Evolutionary conservation across 1,140 invertebrate species (phyloP).

Genomic region (Marisa cornuarietis): DNA sequence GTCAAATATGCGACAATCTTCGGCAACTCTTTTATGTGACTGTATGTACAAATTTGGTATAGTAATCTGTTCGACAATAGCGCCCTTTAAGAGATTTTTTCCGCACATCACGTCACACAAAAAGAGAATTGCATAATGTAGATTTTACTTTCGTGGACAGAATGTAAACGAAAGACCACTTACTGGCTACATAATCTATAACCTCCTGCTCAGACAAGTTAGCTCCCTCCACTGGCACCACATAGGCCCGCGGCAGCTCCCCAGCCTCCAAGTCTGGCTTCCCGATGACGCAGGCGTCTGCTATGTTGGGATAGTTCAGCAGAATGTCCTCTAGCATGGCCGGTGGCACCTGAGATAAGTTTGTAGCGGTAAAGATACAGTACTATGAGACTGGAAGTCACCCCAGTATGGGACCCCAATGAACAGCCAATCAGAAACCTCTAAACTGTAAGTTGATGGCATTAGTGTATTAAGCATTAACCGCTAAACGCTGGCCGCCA

Average conservation of each 20-base stretch:
- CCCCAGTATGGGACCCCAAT: no score
- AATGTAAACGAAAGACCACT: constrained; percentile 1
- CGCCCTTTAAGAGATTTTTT: neutral
- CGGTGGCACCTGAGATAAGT: constrained; percentile 33
- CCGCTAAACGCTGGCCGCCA: no score
- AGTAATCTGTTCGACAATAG: neutral
- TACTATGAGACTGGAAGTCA: no score
- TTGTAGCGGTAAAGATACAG: neutral
- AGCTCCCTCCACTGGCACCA: constrained; percentile 24
- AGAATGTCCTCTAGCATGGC: constrained; percentile 37
- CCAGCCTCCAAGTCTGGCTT: constrained; percentile 33
- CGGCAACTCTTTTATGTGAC: no score
- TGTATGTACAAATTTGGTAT: no score
- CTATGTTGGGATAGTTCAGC: constrained; percentile 27
- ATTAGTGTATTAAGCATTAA: no score
- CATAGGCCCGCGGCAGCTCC: constrained; percentile 37
- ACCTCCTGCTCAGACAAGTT: constrained; percentile 25
- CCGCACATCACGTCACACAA: no score
- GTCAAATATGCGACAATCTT: no score
- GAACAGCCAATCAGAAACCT: no score
- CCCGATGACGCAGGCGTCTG: constrained; percentile 35
- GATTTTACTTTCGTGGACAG: no score
- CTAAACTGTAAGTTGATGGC: no score
- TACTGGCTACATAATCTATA: constrained; percentile 42
- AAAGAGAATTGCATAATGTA: no score